Conservation (phyloP, 2,797 vertebrate species). For the Esox lucius region DNA sequence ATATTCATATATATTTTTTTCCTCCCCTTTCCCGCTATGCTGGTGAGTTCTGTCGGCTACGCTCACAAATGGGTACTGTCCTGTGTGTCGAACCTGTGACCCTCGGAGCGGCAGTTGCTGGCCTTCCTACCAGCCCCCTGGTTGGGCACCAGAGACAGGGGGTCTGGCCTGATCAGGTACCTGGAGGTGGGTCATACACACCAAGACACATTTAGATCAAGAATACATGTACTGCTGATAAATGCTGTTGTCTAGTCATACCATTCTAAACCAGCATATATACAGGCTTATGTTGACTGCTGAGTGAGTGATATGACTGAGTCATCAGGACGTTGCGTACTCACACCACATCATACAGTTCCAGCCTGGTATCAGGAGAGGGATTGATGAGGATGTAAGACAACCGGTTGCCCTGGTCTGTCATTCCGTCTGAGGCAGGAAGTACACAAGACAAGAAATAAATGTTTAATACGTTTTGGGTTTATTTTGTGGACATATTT, state of each 20-base stretch:
- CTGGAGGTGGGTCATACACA: slow-evolving; percentile 51
- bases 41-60: slow-evolving; percentile 23
- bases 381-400: slow-evolving; percentile 88
- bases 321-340: slow-evolving; percentile 45
- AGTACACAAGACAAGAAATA: slow-evolving; percentile 54
- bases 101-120: slow-evolving; percentile 69
- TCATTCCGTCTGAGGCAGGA: slow-evolving; percentile 79
- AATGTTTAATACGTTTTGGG: background rate
- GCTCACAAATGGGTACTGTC: slow-evolving; percentile 83
- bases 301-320: background rate
- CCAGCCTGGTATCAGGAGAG: slow-evolving; percentile 79
- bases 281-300: background rate
- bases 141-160: slow-evolving; percentile 78
- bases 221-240: background rate
- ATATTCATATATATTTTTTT: background rate
- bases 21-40: slow-evolving; percentile 1
- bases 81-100: slow-evolving; percentile 74
- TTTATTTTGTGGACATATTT: too few relatives aligned
- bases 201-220: background rate
- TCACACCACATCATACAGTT: slow-evolving; percentile 84
- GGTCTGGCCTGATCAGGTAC: slow-evolving; percentile 83
- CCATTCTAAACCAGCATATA: background rate
- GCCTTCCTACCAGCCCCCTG: slow-evolving; percentile 74
- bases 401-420: slow-evolving; percentile 81
- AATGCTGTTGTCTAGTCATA: too few relatives aligned